Base-by-base conservation (phyloP, 2,888 invertebrate genomes). In the Tenthredo amoena region DNA sequence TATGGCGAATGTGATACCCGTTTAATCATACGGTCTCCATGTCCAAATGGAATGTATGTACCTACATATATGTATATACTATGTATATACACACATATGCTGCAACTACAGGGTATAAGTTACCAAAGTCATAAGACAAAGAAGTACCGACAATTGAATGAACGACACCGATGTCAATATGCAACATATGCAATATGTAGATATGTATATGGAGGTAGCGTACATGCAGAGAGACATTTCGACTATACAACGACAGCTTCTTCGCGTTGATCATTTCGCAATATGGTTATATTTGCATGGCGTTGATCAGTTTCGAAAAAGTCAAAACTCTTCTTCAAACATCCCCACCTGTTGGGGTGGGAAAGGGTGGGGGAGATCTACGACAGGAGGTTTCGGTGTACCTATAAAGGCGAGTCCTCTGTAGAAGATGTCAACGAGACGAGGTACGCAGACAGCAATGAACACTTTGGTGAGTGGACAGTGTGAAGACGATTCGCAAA, bases 361-460 rank as follows among this genome's bases (percentile, higher is more conserved):
- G 83, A 68, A 6, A n/a, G 43, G 68, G 83, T 68, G 83, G 83
- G 82, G 83, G 68, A 58, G 12, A 71, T 34, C 68, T 31, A 34
- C 65, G 83, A 65, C 83, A 71, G 50, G 83, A 90, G 89, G 88
- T 90, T 90, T 90, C 87, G 87, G 88, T 87, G 86, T 74, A 85
- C 88, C 89, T 87, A 87, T 90, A 90, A 90, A 90, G 89, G 89
- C 88, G 88, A 76, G 86, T 88, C 86, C 85, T 87, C 87, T 81
- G 83, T 43, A 87, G 84, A 85, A 87, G 86, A 86, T 87, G 88
- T 88, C 86, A 87, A 88, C 86, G 72, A 86, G 87, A 88, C 86
- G 86, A 87, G 87, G 84, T 85, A 87, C 85, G 84, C 77, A 47
- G 74, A 86, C 90, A 88, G 83, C 90, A 58, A 90, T 90, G 89